phyloP scores from a whole-genome alignment of 2,888 invertebrate species.

The Gnatocerus cornutus region DNA sequence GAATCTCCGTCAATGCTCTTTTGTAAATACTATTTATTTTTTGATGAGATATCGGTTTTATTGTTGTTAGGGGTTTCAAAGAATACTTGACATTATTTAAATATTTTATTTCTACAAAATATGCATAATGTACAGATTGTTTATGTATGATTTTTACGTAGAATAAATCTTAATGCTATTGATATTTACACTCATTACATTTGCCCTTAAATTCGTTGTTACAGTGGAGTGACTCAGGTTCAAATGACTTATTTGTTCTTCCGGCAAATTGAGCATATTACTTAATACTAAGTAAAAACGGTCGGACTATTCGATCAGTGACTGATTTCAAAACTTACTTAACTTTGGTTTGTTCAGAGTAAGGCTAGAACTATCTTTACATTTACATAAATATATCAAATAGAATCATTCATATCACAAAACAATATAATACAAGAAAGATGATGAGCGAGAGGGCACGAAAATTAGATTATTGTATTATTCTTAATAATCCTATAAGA shows the following conservation, averaged over 20 bases:
- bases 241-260: conserved; percentile 18
- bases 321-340: conserved; percentile 40
- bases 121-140: conserved; percentile 59
- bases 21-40: conserved; percentile 50
- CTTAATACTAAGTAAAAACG: conserved; percentile 34
- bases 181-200: conserved; percentile 50
- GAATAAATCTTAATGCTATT: conserved; percentile 51
- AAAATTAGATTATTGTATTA: neutral
- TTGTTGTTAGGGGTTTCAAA: conserved; percentile 40
- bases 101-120: conserved; percentile 62
- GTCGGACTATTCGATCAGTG: conserved; percentile 34
- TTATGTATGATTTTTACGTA: conserved; percentile 57
- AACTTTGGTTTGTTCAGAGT: conserved; percentile 45
- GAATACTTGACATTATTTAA: conserved; percentile 52
- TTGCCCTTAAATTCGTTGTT: conserved; percentile 51
- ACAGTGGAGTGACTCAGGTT: neutral
- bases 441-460: conserved; percentile 9
- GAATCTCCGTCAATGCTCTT: conserved; percentile 40
- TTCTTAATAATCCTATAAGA: too few species aligned
- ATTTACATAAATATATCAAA: conserved; percentile 35
- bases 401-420: conserved; percentile 41
- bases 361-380: conserved; percentile 37
- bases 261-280: conserved; percentile 43
- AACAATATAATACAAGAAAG: conserved; percentile 38
- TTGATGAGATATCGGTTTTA: conserved; percentile 38